Base-by-base conservation (phyloP, 2,888 invertebrate genomes). In the Entomobrya proxima region DNA sequence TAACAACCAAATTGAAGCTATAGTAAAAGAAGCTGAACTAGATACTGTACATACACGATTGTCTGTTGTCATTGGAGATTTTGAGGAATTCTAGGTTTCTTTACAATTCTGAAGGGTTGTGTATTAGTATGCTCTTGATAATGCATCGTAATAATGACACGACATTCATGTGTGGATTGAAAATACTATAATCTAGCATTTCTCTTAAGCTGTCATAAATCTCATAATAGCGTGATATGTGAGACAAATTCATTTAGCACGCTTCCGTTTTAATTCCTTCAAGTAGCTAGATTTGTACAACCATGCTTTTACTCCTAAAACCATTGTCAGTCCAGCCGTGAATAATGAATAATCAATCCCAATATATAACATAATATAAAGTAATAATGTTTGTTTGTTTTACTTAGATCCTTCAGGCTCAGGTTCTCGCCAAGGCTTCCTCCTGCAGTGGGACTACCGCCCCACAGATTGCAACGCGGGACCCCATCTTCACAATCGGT, bases 1-100 rank as follows among this genome's bases (percentile, higher is more conserved):
- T 72, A 72, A 47, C 72, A 27, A 24, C 30, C 30, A 35, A 67
- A 37, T 72, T 72, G 72, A 44, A 72, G 47, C 47, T n/a, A 24
- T 72, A 44, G 47, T 27, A 47, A 47, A 30, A 32, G n/a, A 3
- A n/a, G 9, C 9, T 44, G 13, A 9, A 44, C 11, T 15, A 44
- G 44, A 44, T 44, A 3, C n/a, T 40, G 44, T 44, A 44, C 58
- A 58, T n/a, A n/a, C n/a, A n/a, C 30, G 58, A 13, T 6, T 55
- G 11, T 55, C 2, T 9, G 11, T n/a, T 30, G 58, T 58, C 58
- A 58, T 30, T 58, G 58, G n/a, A 58, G 15, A 15, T n/a, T 30
- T 58, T 58, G 58, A 58, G 30, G 30, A 58, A 27, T 13, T 27
- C n/a, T n/a, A 30, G 11, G 9, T 58, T 30, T 30, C 58, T 30